phyloP scores from a whole-genome alignment of 2,888 invertebrate genomes.

The Mesochorus sp. region DNA sequence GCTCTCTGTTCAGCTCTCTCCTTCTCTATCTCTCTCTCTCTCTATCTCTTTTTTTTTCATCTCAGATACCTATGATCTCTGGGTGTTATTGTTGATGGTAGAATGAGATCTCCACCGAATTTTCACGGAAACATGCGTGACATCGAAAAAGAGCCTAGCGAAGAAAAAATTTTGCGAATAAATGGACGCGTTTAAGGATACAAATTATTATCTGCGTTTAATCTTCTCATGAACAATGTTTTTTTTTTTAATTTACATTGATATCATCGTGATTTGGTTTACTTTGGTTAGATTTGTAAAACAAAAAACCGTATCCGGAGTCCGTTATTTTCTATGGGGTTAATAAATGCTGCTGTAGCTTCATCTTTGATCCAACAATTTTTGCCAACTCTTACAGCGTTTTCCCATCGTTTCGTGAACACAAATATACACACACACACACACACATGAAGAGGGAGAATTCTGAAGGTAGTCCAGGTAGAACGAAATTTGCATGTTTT shows the following conservation, averaged over 20 bases:
- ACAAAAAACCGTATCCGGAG: not conserved
- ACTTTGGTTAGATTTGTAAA: too few relatives aligned
- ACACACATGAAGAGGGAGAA: not conserved
- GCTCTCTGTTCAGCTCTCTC: conserved; percentile 60
- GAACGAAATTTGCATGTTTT: conserved; percentile 57
- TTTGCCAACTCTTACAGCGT: not conserved
- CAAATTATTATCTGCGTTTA: too few relatives aligned
- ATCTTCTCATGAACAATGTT: too few relatives aligned
- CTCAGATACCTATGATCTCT: conserved; percentile 15
- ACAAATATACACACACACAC: not conserved
- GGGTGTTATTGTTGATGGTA: not conserved
- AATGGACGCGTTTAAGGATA: too few relatives aligned
- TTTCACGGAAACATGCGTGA: conserved; percentile 1
- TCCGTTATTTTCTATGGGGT: not conserved
- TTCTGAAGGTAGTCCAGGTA: conserved; percentile 6
- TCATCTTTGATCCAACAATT: conserved; percentile 32
- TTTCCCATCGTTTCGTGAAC: conserved; percentile 43
- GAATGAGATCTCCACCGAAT: not conserved
- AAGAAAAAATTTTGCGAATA: not conserved
- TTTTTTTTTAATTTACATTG: too few relatives aligned
- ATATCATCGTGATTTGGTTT: not conserved
- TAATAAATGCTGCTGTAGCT: not conserved
- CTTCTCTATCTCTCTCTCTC: conserved; percentile 6
- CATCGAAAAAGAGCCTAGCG: not conserved
- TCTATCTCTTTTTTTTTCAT: too few relatives aligned